Conservation (phyloP, 2,888 invertebrate genomes). For the Anorthoa munda region DNA sequence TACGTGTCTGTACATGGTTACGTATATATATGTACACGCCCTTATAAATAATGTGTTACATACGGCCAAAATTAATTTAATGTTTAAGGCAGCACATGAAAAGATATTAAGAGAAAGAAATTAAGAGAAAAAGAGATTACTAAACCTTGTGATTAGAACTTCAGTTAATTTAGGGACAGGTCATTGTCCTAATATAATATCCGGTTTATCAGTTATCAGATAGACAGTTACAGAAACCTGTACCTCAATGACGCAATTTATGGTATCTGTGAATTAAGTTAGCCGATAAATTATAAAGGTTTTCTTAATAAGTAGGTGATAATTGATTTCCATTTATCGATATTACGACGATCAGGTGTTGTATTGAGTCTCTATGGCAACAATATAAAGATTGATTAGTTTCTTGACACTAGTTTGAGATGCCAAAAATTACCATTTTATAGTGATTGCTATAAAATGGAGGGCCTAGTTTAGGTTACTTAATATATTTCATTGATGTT, state of each 20-base stretch:
- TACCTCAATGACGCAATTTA: background rate
- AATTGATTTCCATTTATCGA: slow-evolving; percentile 20
- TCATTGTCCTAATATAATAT: background rate
- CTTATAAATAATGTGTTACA: too few species aligned
- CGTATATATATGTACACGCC: too few species aligned
- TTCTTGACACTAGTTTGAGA: slow-evolving; percentile 6
- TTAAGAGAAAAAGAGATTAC: too few species aligned
- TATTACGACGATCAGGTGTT: background rate
- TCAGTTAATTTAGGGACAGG: background rate
- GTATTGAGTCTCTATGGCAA: slow-evolving; percentile 3
- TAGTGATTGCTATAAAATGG: background rate
- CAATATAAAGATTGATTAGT: background rate
- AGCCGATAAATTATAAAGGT: slow-evolving; percentile 1
- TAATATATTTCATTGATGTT: too few species aligned
- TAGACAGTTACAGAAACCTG: too few species aligned
- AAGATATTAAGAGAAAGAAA: too few species aligned
- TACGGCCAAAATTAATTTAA: too few species aligned
- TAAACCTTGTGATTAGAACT: too few species aligned
- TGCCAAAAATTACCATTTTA: background rate
- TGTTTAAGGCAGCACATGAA: too few species aligned
- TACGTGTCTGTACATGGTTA: too few species aligned
- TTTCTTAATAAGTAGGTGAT: slow-evolving; percentile 2
- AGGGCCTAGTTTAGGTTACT: background rate
- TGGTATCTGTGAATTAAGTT: background rate
- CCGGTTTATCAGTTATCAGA: background rate